Conservation (phyloP, 2,888 invertebrate species). For the Rotaria socialis region DNA sequence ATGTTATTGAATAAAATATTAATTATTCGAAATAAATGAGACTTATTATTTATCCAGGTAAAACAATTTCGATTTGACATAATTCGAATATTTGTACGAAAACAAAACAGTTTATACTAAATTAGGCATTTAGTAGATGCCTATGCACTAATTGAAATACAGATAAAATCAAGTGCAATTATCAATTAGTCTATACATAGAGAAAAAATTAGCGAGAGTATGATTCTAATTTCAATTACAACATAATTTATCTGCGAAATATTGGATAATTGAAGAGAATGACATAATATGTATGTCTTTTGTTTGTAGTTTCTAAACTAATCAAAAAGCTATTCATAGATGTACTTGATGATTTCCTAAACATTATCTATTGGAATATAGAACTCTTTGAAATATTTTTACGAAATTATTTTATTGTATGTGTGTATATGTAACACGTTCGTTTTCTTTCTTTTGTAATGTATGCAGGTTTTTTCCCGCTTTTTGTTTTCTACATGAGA, state of each 20-base stretch:
- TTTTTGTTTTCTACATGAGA: slow-evolving; percentile 13
- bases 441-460: neutral
- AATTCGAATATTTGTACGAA: too few relatives aligned
- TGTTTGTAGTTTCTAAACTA: neutral
- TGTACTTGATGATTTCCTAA: neutral
- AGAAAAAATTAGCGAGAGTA: neutral
- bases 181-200: neutral
- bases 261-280: neutral
- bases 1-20: neutral
- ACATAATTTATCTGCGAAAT: neutral
- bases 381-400: too few relatives aligned
- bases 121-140: neutral
- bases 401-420: neutral
- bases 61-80: neutral
- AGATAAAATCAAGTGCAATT: neutral
- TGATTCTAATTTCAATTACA: neutral
- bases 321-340: neutral
- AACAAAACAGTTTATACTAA: neutral
- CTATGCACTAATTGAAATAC: too few relatives aligned
- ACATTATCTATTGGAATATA: too few relatives aligned
- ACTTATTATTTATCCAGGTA: neutral
- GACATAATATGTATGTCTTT: neutral
- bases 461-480: neutral
- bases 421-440: neutral
- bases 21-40: neutral